Base-by-base conservation (phyloP, 1,140 invertebrate species). In the Drosophila kikkawai region DNA sequence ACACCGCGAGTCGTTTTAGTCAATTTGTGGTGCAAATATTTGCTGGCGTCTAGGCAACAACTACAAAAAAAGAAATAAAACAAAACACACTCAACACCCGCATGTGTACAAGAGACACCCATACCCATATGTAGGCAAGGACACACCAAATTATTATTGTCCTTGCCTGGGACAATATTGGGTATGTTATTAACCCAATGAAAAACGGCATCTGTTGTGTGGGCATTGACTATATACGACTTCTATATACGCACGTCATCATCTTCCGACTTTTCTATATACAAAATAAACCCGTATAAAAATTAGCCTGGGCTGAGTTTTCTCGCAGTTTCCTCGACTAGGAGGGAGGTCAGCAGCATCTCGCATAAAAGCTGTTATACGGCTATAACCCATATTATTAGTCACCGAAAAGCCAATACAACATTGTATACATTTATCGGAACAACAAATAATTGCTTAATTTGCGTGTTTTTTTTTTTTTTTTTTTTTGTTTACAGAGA, bases 1-100 rank as follows among this genome's bases (percentile, higher is more conserved):
- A 32, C 13, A 19, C n/a, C 1, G 15, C n/a, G 7, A 37, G 34
- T 36, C 7, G 19, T 55, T 57, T 45, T 41, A 36, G 42, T 59
- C 76, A 79, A 71, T 79, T 79, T 79, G 58, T 58, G 34, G 39
- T 59, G 75, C 58, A 79, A 87, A 90, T 84, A 88, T 87, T 87
- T 88, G 77, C 65, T 48, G 74, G 50, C 70, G 66, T 83, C 80
- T 64, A 64, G 80, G 80, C 71, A 88, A 22, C 15, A 17, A 41
- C 15, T 29, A 29, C 6, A 29, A 41, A 41, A 7, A 48, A 26
- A 13, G 1, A 47, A 15, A 48, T 4, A n/a, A 48, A 47, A 47
- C 15, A 50, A 59, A 42, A n/a, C 6, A 59, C 36, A 60, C 59
- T 50, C 37, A 9, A 50, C 9, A 61, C 6, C 51, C 39, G 36